A percentile compares a stretch with the other conserved stretches of the same genome.
These are phyloP conservation scores for Muscidifurax raptorellus DNA, from an alignment of 1,140 invertebrate genomes.

Conservation along the genomic window DNA sequence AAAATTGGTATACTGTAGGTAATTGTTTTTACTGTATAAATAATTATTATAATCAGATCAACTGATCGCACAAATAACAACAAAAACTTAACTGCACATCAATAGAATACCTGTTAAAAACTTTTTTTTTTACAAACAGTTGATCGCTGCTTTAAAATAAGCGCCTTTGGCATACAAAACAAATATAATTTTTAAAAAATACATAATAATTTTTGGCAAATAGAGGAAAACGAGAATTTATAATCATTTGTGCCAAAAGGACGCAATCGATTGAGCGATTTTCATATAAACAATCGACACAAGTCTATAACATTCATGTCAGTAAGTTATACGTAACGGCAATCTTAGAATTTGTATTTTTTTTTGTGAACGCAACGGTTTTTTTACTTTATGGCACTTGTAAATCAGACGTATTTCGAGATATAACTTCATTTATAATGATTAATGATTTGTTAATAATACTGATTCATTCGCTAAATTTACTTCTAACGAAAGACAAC, in stretches of 20 bases:
- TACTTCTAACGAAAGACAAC: slow-evolving; percentile 40
- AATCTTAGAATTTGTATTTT: slow-evolving; percentile 25
- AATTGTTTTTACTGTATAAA: neutral
- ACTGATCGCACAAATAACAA: slow-evolving; percentile 2
- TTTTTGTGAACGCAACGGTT: neutral
- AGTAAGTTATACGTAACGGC: neutral
- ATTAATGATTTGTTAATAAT: slow-evolving; percentile 46
- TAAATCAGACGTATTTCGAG: slow-evolving; percentile 42
- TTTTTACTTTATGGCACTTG: slow-evolving; percentile 42
- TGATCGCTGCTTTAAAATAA: slow-evolving; percentile 6
- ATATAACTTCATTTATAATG: slow-evolving; percentile 41
- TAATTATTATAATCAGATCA: slow-evolving; percentile 31
- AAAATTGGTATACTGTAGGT: neutral
- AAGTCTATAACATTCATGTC: slow-evolving; percentile 2
- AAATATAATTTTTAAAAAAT: slow-evolving; percentile 18
- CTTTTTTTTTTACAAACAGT: neutral
- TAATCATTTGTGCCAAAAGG: slow-evolving; percentile 32
- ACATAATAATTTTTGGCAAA: slow-evolving; percentile 46
- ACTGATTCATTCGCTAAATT: slow-evolving; percentile 49
- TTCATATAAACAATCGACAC: slow-evolving; percentile 5
- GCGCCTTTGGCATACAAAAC: slow-evolving; percentile 30
- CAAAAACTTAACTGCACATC: neutral
- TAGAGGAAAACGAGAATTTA: slow-evolving; percentile 35
- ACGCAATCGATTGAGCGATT: neutral
- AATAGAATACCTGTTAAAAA: neutral